Evolutionary conservation across 1,140 invertebrate genomes (phyloP).

Genomic region (Probaryconus sp.): DNA sequence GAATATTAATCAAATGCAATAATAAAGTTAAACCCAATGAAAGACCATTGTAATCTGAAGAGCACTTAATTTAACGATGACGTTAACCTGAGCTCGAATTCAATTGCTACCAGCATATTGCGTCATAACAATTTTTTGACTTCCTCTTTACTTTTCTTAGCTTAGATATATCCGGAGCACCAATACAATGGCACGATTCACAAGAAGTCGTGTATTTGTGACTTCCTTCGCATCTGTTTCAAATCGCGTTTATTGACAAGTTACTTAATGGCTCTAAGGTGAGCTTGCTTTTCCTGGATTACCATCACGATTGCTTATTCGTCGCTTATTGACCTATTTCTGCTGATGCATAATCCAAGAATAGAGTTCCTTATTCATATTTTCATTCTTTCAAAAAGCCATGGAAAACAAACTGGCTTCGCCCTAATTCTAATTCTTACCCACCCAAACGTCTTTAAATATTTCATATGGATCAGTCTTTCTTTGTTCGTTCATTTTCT

Average conservation of each 20-base stretch:
- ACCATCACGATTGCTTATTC: conserved; percentile 2
- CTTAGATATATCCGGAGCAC: conserved; percentile 1
- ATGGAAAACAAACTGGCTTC: no score
- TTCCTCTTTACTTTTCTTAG: conserved; percentile 8
- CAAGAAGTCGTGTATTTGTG: no score
- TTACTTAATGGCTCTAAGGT: conserved; percentile 1
- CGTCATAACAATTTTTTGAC: conserved; percentile 27
- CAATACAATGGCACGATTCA: conserved; percentile 2
- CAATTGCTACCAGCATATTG: conserved; percentile 19
- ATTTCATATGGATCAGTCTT: no score
- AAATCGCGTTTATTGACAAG: conserved; percentile 9
- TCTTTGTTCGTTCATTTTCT: no score
- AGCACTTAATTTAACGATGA: conserved; percentile 9
- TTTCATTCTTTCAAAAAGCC: no score
- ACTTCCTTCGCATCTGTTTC: conserved; percentile 10
- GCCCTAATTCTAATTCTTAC: no score
- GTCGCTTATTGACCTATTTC: conserved; percentile 16
- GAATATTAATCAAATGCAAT: no score
- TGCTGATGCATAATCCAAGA: conserved; percentile 3
- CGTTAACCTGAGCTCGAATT: conserved; percentile 11
- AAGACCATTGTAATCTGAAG: no score
- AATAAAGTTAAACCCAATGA: no score
- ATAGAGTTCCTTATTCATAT: conserved; percentile 14
- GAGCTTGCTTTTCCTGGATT: conserved; percentile 12
- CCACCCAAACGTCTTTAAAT: no score